These are phyloP conservation scores for Rhyzopertha dominica DNA, from an alignment of 1,140 invertebrate genomes.

Conservation along the genomic window DNA sequence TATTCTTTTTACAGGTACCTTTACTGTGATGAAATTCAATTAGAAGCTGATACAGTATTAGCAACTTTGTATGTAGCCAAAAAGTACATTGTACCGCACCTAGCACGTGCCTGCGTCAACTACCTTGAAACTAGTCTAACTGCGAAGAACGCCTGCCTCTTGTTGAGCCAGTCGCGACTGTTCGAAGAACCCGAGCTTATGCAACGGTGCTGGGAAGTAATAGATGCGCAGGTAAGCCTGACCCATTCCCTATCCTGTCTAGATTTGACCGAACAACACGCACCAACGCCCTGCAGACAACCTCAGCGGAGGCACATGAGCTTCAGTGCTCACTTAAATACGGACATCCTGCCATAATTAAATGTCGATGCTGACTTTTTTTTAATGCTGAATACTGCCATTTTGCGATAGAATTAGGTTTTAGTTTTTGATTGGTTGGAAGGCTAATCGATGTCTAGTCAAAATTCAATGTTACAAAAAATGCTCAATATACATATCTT, in stretches of 20 bases:
- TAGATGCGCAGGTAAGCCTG: conserved; percentile 78
- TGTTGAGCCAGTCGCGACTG: conserved; percentile 82
- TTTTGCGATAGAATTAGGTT: conserved; percentile 4
- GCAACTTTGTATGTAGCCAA: conserved; percentile 88
- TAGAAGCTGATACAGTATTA: conserved; percentile 86
- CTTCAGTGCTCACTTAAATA: conserved; percentile 25
- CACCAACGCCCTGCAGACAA: conserved; percentile 11
- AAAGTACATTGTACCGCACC: conserved; percentile 88
- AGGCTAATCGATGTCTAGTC: conserved; percentile 18
- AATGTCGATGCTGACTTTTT: neutral
- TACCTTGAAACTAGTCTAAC: conserved; percentile 88
- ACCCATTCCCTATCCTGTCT: conserved; percentile 38
- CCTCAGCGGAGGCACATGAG: conserved; percentile 34
- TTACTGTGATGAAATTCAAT: conserved; percentile 92
- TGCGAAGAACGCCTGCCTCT: conserved; percentile 86
- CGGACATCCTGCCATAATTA: neutral
- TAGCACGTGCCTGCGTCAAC: conserved; percentile 84
- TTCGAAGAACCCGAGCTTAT: conserved; percentile 91
- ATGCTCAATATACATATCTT: conserved; percentile 1
- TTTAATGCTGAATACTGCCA: conserved; percentile 14
- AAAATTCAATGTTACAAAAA: conserved; percentile 7
- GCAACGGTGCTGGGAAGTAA: conserved; percentile 93
- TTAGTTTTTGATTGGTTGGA: conserved; percentile 6
- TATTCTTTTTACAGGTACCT: conserved; percentile 74
- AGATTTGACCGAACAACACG: conserved; percentile 28